A percentile compares a stretch with the other conserved stretches of the same genome.
These are phyloP conservation scores for Echeneis naucrates DNA, from an alignment of 2,797 vertebrate genomes.

Conservation along the genomic window DNA sequence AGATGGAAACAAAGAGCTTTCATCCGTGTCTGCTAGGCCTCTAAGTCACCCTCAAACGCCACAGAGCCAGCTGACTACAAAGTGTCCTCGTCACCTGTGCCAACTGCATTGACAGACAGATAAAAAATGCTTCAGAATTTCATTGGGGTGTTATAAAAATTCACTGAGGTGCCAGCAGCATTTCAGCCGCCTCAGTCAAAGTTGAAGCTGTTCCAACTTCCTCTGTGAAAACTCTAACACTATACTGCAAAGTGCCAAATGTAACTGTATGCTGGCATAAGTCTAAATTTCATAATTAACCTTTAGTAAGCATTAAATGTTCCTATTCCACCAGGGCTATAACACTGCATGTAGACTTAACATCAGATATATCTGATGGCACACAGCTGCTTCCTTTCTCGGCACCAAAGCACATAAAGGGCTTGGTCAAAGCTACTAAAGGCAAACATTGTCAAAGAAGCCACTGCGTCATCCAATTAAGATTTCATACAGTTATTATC, in stretches of 20 bases:
- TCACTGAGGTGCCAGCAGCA: not conserved
- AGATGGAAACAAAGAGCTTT: not conserved
- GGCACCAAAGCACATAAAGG: slow-evolving; percentile 30
- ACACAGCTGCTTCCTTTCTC: not conserved
- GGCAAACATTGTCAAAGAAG: slow-evolving; percentile 23
- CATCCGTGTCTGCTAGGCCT: slow-evolving; percentile 13
- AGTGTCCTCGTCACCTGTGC: slow-evolving; percentile 16
- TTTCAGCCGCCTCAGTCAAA: slow-evolving; percentile 8
- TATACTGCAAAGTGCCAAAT: slow-evolving; percentile 2
- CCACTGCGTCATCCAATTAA: slow-evolving; percentile 43
- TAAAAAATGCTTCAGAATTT: slow-evolving; percentile 21
- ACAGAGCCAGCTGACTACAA: slow-evolving; percentile 24
- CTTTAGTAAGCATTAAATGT: slow-evolving; percentile 21
- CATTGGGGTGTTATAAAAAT: slow-evolving; percentile 23
- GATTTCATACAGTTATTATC: slow-evolving; percentile 36
- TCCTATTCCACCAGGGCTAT: not conserved
- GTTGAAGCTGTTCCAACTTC: not conserved
- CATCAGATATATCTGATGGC: slow-evolving; percentile 13
- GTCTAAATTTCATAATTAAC: slow-evolving; percentile 18
- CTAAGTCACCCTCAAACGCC: slow-evolving; percentile 25
- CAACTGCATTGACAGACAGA: slow-evolving; percentile 36
- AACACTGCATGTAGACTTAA: slow-evolving; percentile 18
- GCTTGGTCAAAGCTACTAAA: slow-evolving; percentile 29
- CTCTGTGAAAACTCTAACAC: not conserved
- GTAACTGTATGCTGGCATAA: slow-evolving; percentile 4